Conservation (phyloP, 2,888 invertebrate species). For the Elmis aenea region DNA sequence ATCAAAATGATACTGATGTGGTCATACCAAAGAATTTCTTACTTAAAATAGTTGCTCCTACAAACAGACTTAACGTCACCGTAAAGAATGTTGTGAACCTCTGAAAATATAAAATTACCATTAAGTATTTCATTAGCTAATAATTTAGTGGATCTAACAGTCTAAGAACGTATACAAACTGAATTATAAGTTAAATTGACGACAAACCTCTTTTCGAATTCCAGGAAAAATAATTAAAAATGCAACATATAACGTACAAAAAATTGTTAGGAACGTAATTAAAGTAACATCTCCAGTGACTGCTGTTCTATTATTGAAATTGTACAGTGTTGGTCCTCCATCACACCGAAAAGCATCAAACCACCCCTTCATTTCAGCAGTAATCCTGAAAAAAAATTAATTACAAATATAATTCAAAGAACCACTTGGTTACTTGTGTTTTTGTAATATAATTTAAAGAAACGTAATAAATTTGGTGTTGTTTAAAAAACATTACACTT, state of each 20-base stretch:
- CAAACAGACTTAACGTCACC: constrained; percentile 86
- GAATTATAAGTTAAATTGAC: too few species aligned
- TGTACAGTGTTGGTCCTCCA: constrained; percentile 95
- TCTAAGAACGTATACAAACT: too few species aligned
- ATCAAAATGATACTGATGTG: too few species aligned
- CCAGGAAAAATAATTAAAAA: constrained; percentile 96
- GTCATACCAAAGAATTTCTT: too few species aligned
- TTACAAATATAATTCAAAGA: constrained; percentile 1
- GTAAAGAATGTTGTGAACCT: constrained; percentile 88
- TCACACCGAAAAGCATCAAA: constrained; percentile 95
- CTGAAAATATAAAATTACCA: constrained; percentile 54
- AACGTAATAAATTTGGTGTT: too few species aligned
- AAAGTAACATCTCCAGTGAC: constrained; percentile 90
- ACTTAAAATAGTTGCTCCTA: constrained; percentile 91
- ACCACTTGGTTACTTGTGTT: background rate
- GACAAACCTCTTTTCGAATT: constrained; percentile 82
- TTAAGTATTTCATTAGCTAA: too few species aligned
- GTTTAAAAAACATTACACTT: too few species aligned
- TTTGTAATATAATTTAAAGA: constrained; percentile 10
- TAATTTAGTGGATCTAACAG: too few species aligned
- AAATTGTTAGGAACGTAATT: constrained; percentile 79
- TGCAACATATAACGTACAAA: constrained; percentile 87
- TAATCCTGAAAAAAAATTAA: constrained; percentile 9
- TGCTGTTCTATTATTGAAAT: constrained; percentile 89
- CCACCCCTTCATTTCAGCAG: constrained; percentile 78